Conservation (phyloP, 2,113 vertebrate genomes). For the Kryptolebias marmoratus region DNA sequence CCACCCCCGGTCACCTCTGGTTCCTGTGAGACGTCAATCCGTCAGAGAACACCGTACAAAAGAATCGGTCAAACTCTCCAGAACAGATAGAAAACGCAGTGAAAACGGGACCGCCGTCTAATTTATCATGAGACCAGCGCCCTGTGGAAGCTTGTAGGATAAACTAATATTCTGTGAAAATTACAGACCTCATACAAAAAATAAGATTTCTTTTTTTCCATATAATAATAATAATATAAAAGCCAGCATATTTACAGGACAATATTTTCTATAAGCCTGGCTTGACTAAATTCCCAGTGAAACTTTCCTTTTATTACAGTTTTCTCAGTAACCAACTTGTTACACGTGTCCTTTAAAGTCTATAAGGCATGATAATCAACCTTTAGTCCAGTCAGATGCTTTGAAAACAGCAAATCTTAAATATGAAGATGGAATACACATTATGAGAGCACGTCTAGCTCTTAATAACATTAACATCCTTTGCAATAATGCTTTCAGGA, state of each 20-base stretch:
- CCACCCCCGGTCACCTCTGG: slow-evolving; percentile 60
- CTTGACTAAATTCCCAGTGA: slow-evolving; percentile 82
- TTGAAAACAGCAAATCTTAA: slow-evolving; percentile 58
- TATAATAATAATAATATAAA: slow-evolving; percentile 60
- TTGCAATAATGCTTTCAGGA: slow-evolving; percentile 42
- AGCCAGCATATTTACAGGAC: slow-evolving; percentile 80
- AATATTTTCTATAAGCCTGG: slow-evolving; percentile 77
- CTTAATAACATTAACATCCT: slow-evolving; percentile 24
- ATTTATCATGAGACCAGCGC: slow-evolving; percentile 28
- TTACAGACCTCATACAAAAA: slow-evolving; percentile 76
- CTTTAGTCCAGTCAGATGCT: slow-evolving; percentile 57
- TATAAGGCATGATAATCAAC: slow-evolving; percentile 70
- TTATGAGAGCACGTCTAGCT: slow-evolving; percentile 19
- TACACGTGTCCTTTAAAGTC: slow-evolving; percentile 71
- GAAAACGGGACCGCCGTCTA: slow-evolving; percentile 50
- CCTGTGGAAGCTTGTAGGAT: slow-evolving; percentile 24
- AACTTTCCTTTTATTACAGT: slow-evolving; percentile 54
- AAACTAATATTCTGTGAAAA: slow-evolving; percentile 68
- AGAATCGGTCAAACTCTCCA: slow-evolving; percentile 67
- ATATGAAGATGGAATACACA: slow-evolving; percentile 59
- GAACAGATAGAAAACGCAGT: slow-evolving; percentile 68
- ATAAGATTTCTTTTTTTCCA: slow-evolving; percentile 33
- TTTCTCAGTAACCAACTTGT: slow-evolving; percentile 74
- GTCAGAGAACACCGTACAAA: slow-evolving; percentile 69
- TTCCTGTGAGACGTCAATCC: slow-evolving; percentile 70